Evolutionary conservation across 2,113 vertebrate species (phyloP).

Genomic region (Phaethon lepturus): DNA sequence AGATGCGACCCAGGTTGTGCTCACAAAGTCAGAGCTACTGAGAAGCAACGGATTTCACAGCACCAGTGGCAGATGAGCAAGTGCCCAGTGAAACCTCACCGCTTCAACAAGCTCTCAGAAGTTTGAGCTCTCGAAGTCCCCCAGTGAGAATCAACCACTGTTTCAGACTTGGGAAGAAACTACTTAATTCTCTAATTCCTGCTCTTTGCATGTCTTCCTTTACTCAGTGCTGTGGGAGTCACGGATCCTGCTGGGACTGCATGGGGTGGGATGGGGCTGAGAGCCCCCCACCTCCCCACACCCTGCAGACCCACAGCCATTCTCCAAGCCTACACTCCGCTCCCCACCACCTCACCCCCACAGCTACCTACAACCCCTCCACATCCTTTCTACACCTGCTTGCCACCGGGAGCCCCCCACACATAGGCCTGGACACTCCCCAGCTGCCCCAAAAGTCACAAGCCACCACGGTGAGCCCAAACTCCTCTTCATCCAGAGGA

Average conservation of each 20-base stretch:
- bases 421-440: fast-evolving
- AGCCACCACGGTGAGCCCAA: not conserved
- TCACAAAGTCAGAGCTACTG: not conserved
- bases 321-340: not conserved
- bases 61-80: not conserved
- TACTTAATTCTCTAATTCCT: fast-evolving
- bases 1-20: not conserved
- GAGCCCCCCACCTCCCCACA: not conserved
- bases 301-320: not conserved
- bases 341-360: not conserved
- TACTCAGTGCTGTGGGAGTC: not conserved
- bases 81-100: fast-evolving
- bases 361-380: fast-evolving
- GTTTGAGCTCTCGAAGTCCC: not conserved
- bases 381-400: not conserved
- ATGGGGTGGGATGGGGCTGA: too few relatives aligned
- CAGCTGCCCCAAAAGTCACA: not conserved
- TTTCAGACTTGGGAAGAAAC: not conserved
- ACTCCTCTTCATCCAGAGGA: not conserved
- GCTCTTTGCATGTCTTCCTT: not conserved
- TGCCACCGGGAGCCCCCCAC: not conserved
- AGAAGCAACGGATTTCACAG: not conserved
- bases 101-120: not conserved
- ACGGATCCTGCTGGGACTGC: too few relatives aligned
- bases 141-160: fast-evolving